Evolutionary conservation across 2,797 vertebrate species (phyloP).

Genomic region (Emydoidea blandingii): DNA sequence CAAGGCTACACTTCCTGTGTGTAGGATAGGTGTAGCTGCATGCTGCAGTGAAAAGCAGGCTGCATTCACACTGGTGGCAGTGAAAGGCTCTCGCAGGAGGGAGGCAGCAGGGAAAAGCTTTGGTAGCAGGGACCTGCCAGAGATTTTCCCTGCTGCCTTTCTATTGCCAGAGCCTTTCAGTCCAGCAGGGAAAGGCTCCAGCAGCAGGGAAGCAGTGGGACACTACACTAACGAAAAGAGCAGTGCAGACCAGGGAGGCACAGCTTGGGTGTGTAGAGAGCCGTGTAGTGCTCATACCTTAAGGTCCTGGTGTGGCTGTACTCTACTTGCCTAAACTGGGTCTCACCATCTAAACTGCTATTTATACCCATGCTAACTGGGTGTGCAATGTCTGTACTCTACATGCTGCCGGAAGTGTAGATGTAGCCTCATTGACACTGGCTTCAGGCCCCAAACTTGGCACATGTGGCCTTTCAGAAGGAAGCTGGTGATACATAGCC

Average conservation of each 20-base stretch:
- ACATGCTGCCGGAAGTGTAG: neutral
- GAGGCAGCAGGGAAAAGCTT: too few species aligned
- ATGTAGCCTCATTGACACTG: neutral
- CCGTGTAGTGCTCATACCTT: neutral
- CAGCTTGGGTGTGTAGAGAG: neutral
- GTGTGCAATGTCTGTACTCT: neutral
- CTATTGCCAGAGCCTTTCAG: neutral
- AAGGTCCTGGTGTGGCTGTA: neutral
- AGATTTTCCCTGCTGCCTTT: neutral
- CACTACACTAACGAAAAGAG: neutral
- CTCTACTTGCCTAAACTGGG: neutral
- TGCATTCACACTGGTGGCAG: neutral
- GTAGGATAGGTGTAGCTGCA: neutral
- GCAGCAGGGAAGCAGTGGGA: neutral
- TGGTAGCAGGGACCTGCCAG: neutral
- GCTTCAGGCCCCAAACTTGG: rapidly evolving
- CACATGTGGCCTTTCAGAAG: neutral
- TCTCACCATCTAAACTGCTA: neutral
- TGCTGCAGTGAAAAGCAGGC: neutral
- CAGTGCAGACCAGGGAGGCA: neutral
- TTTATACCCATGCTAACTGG: neutral
- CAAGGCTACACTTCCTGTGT: neutral
- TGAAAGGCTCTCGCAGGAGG: neutral
- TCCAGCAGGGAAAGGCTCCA: neutral
- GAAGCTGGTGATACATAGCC: neutral